Percentiles rank a stretch among this genome's conserved stretches.
Conservation (phyloP, 2,797 vertebrate species). For the Labroides dimidiatus region DNA sequence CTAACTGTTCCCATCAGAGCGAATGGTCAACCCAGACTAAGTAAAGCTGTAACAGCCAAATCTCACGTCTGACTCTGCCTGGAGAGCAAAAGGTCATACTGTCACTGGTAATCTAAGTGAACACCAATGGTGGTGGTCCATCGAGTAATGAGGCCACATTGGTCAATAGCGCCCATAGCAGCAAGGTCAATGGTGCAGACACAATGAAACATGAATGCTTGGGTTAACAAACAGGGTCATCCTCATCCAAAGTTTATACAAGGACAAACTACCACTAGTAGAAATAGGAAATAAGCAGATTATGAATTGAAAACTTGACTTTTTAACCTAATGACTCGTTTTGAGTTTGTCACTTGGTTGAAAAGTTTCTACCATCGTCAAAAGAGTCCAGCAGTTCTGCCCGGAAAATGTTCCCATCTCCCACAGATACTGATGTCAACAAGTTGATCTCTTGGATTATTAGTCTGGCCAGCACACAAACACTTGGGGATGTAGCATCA, state of each 20-base stretch:
- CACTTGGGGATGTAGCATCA: constrained; percentile 28
- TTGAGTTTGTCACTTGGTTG: neutral
- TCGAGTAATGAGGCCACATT: constrained; percentile 40
- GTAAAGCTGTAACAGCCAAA: neutral
- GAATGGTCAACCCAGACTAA: neutral
- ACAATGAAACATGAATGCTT: neutral
- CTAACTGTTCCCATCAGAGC: neutral
- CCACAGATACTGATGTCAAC: constrained; percentile 53
- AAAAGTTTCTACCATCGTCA: neutral
- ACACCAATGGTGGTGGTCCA: constrained; percentile 13
- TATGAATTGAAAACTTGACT: neutral
- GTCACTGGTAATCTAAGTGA: constrained; percentile 23
- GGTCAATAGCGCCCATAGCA: constrained; percentile 49
- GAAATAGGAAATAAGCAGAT: neutral
- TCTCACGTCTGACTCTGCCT: neutral
- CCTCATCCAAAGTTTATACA: neutral
- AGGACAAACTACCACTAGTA: neutral
- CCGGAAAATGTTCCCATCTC: neutral
- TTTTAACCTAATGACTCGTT: neutral
- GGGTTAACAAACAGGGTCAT: constrained; percentile 3
- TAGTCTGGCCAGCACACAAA: constrained; percentile 46
- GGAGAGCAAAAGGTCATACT: constrained; percentile 34
- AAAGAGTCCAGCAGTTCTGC: neutral
- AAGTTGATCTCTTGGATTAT: constrained; percentile 64
- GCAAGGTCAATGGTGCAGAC: constrained; percentile 24